Conservation (phyloP, 1,140 invertebrate genomes). For the Pissodes strobi region DNA sequence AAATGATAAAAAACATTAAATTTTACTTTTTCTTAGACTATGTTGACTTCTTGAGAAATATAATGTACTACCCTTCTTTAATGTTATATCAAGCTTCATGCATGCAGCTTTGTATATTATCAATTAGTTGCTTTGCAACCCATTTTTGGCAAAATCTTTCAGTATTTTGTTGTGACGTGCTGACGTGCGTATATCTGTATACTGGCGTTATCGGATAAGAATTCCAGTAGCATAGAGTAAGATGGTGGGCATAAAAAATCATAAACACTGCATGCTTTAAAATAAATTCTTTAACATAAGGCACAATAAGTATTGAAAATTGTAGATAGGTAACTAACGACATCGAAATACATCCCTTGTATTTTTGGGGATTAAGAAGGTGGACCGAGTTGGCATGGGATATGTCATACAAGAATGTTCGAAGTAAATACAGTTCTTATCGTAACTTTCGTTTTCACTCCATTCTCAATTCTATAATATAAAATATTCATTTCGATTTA, state of each 20-base stretch:
- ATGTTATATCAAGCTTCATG: no score
- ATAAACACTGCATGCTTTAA: slow-evolving; percentile 31
- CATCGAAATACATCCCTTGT: slow-evolving; percentile 12
- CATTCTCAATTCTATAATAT: no score
- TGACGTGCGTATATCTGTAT: slow-evolving; percentile 42
- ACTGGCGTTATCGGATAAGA: slow-evolving; percentile 25
- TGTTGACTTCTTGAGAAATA: no score
- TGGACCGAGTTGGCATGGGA: slow-evolving; percentile 4
- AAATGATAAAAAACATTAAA: no score
- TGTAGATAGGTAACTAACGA: slow-evolving; percentile 22
- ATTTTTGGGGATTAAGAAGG: slow-evolving; percentile 7
- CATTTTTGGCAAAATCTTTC: slow-evolving; percentile 15
- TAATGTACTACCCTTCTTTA: no score
- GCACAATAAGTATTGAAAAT: slow-evolving; percentile 18
- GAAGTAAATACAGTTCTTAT: no score
- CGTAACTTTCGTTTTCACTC: no score
- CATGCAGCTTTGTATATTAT: not conserved
- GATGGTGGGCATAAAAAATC: slow-evolving; percentile 29
- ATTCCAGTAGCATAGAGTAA: slow-evolving; percentile 30
- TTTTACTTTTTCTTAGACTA: no score
- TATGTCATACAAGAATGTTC: no score
- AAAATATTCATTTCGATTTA: no score
- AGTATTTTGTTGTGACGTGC: slow-evolving; percentile 49
- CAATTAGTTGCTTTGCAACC: not conserved
- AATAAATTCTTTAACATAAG: slow-evolving; percentile 9